Base-by-base conservation (phyloP, 1,140 invertebrate species). In the Seison nebaliae region DNA sequence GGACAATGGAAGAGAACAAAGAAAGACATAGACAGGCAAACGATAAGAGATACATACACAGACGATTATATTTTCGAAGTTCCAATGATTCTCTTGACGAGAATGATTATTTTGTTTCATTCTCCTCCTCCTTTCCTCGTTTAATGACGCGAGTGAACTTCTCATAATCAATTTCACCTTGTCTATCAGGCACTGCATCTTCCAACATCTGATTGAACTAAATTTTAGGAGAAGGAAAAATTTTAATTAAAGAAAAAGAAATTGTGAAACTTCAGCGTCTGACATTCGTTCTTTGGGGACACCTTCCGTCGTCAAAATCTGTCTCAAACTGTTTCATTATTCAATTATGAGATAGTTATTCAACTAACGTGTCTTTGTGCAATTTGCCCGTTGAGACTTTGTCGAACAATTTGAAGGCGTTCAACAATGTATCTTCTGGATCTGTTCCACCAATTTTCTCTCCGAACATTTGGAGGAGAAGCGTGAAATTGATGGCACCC, bases 341-440 rank as follows among this genome's bases (percentile, higher is more conserved):
- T 26, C 2, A 28, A 12, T 26, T 26, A 21, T 18, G 19, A 6
- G 11, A 26, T 17, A 15, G 5, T 35, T 26, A 26, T 14, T 16
- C 21, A 18, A 52, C 61, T 53, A 49, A 65, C 62, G 59, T 62
- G 35, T 61, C 61, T 45, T 61, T 57, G 23, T 53, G 48, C 40
- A 60, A 49, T 45, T 48, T 51, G 20, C 61, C 64, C 14, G 57
- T 59, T 19, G 56, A 69, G 20, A 74, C 70, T 44, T 51, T 43
- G 59, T 93, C 83, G 65, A 88, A 93, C 63, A 79, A 74, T 59
- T 72, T 74, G 70, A 94, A 91, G 49, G 83, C 81, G 54, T 72
- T 73, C 57, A 78, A 72, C 51, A 94, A 74, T 48, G 80, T 75
- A 35, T 83, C 76, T 54, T 93, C 84, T 39, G 86, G 79, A 60